These are phyloP conservation scores for Thymallus thymallus DNA, from an alignment of 2,113 vertebrate genomes.

Conservation along the genomic window DNA sequence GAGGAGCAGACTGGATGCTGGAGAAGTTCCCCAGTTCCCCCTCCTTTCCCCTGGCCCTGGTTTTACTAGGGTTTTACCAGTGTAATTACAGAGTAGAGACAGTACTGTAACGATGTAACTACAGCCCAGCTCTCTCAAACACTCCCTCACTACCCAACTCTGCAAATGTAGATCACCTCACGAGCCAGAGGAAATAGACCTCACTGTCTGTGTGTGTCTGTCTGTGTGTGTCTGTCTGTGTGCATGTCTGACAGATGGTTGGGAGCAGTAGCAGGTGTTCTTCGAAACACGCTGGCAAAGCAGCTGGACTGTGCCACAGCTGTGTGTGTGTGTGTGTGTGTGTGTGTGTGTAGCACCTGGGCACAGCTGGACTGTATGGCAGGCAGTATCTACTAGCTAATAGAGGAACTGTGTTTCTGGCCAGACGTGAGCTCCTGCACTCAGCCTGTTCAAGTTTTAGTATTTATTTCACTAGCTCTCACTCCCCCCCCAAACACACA, in stretches of 20 bases:
- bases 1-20: conserved; percentile 5
- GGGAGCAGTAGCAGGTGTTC: conserved; percentile 63
- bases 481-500: conserved; percentile 4
- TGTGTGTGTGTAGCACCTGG: conserved; percentile 51
- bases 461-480: no score
- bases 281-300: conserved; percentile 42
- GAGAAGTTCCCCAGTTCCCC: conserved; percentile 3
- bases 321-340: conserved; percentile 29
- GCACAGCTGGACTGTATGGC: conserved; percentile 48
- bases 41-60: background rate
- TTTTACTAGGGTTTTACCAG: conserved; percentile 45
- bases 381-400: conserved; percentile 52
- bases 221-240: conserved; percentile 13
- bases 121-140: conserved; percentile 35
- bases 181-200: background rate
- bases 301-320: conserved; percentile 66
- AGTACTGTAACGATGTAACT: conserved; percentile 35
- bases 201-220: conserved; percentile 38
- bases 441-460: background rate
- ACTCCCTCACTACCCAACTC: conserved; percentile 17
- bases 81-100: conserved; percentile 58
- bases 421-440: conserved; percentile 19
- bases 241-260: conserved; percentile 57
- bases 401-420: conserved; percentile 39
- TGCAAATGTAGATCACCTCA: conserved; percentile 30